Base-by-base conservation (phyloP, 1,140 invertebrate genomes). In the Zaprionus camerounensis region DNA sequence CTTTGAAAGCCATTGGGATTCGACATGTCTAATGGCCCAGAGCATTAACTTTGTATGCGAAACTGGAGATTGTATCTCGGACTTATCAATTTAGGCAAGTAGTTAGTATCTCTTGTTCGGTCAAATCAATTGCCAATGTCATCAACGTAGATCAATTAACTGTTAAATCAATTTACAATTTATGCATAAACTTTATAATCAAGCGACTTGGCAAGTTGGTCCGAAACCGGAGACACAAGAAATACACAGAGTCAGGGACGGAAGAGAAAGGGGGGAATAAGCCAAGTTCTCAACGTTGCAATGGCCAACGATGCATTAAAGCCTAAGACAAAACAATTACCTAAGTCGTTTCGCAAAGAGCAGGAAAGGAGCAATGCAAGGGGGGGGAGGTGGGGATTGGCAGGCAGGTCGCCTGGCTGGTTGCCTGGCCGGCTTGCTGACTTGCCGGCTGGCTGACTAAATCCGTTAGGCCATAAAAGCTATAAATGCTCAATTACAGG, bases 401-500 rank as follows among this genome's bases (percentile, higher is more conserved):
- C 2, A 12, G 61, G 11, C 22, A 12, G 41, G 28, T 15, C 17
- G 65, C 7, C 62, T 51, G 41, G 26, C 24, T 46, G 20, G 13
- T 28, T 51, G 55, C 13, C 36, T 15, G 51, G 5, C 41, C 38
- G 41, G 58, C 3, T 34, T 41, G 63, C 12, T 28, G 63, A n/a
- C 15, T 73, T 26, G 11, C 38, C 34, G 65, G 28, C 49, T 59
- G 64, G n/a, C 57, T 71, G 71, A 55, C 55, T 67, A 84, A 88
- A 88, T 88, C 84, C 84, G 85, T 88, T 88, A 90, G 84, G 84
- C 84, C 85, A 88, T 88, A 88, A 90, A 88, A 84, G 85, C 84
- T 87, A 88, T 88, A 88, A 88, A 88, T 88, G 85, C 84, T 88
- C 84, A 88, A 88, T 88, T 88, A 88, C 85, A 88, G 84, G 84